Conservation (phyloP, 2,797 vertebrate genomes). For the Acipenser ruthenus region DNA sequence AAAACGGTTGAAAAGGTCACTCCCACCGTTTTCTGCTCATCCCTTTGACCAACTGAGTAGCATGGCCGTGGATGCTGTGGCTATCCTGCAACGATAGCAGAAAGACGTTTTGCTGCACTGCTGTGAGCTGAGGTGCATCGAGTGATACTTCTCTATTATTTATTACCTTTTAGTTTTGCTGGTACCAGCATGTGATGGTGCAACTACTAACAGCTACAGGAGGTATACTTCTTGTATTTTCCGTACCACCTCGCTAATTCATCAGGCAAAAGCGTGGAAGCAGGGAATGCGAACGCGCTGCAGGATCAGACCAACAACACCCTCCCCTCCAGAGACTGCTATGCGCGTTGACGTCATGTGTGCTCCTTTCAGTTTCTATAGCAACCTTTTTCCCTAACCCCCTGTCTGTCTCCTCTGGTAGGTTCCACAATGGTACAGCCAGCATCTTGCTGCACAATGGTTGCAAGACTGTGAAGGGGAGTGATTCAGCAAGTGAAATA, state of each 20-base stretch:
- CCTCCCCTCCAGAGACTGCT: slow-evolving; percentile 37
- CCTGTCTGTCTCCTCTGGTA: slow-evolving; percentile 52
- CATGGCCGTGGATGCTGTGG: background rate
- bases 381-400: slow-evolving; percentile 66
- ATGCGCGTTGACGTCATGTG: slow-evolving; percentile 62
- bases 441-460: slow-evolving; percentile 67
- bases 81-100: background rate
- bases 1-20: background rate
- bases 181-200: background rate
- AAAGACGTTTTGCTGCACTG: background rate
- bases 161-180: background rate
- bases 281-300: slow-evolving; percentile 9
- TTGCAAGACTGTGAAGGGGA: slow-evolving; percentile 60
- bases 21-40: background rate
- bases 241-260: slow-evolving; percentile 16
- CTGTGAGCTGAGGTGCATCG: background rate
- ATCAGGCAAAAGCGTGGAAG: slow-evolving; percentile 12
- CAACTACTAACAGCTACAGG: background rate
- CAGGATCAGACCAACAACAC: slow-evolving; percentile 9
- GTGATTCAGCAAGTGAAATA: slow-evolving; percentile 63
- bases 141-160: slow-evolving; percentile 1
- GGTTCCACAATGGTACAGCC: slow-evolving; percentile 71
- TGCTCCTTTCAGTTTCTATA: slow-evolving; percentile 68
- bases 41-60: background rate
- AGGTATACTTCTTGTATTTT: background rate